These are phyloP conservation scores for Sciurus niger DNA, from an alignment of 2,113 vertebrate species.

Conservation along the genomic window DNA sequence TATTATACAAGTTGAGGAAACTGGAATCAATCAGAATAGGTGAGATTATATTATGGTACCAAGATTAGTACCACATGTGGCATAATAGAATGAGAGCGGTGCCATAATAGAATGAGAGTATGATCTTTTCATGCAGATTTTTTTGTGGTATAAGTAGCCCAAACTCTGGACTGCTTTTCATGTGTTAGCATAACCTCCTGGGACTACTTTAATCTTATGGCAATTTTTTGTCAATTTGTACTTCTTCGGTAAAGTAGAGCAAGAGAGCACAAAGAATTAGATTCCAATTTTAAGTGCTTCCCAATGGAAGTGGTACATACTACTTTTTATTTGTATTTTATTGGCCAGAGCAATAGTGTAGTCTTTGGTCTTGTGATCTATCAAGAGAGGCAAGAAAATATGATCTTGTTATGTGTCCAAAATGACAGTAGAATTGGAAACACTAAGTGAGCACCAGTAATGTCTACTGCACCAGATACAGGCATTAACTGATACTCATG, in stretches of 20 bases:
- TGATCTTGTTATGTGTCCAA: neutral
- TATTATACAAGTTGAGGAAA: conserved; percentile 4
- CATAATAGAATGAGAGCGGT: no score
- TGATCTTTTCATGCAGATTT: neutral
- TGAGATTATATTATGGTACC: neutral
- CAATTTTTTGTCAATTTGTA: neutral
- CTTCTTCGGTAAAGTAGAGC: neutral
- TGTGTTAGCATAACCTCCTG: neutral
- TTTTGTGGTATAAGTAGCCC: neutral
- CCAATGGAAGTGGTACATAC: neutral
- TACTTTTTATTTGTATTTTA: neutral
- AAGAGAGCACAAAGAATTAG: neutral
- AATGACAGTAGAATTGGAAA: neutral
- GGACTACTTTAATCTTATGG: neutral
- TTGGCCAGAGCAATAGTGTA: neutral
- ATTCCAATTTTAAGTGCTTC: neutral
- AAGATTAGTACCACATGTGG: neutral
- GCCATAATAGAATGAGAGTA: neutral
- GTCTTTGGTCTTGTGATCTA: neutral
- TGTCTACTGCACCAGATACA: neutral
- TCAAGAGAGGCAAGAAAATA: neutral
- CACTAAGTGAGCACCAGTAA: neutral
- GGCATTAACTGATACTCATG: neutral
- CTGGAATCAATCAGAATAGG: neutral
- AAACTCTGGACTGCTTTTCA: neutral